Conservation (phyloP, 2,797 vertebrate species). For the Spea hammondii region DNA sequence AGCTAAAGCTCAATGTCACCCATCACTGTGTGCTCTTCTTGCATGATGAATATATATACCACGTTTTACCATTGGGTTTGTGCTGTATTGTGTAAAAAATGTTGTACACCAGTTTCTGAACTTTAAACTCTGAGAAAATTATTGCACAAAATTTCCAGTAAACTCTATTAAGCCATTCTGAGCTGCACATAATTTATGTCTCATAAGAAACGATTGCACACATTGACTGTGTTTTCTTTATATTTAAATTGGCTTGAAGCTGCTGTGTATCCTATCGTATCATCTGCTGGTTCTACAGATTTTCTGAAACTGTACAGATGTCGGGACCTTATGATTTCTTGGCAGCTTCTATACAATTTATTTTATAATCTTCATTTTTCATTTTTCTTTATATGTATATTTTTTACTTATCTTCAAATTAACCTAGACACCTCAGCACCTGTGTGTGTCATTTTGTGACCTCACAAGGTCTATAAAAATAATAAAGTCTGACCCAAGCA, state of each 20-base stretch:
- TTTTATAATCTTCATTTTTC: constrained; percentile 4
- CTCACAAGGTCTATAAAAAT: too few relatives aligned
- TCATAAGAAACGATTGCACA: constrained; percentile 14
- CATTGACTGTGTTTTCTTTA: constrained; percentile 30
- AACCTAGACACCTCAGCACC: too few relatives aligned
- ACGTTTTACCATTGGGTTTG: too few relatives aligned
- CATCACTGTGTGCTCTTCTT: too few relatives aligned
- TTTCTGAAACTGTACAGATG: not conserved
- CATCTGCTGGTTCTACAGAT: constrained; percentile 5
- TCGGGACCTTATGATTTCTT: constrained; percentile 11
- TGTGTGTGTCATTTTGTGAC: too few relatives aligned
- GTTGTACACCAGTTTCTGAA: too few relatives aligned
- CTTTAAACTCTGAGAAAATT: not conserved
- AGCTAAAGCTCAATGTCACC: too few relatives aligned
- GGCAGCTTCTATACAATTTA: constrained; percentile 11
- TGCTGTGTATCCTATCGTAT: not conserved
- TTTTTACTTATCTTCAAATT: too few relatives aligned
- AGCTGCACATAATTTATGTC: constrained; percentile 1
- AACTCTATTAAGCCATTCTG: constrained; percentile 2
- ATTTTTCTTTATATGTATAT: too few relatives aligned
- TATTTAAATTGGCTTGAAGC: constrained; percentile 5
- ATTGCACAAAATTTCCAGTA: not conserved
- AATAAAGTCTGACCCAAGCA: too few relatives aligned
- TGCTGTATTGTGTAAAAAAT: too few relatives aligned
- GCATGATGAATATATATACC: too few relatives aligned